Percentiles rank a stretch among this genome's conserved stretches.
These are phyloP conservation scores for Ectemnius lituratus DNA, from an alignment of 2,888 invertebrate genomes.

Conservation along the genomic window DNA sequence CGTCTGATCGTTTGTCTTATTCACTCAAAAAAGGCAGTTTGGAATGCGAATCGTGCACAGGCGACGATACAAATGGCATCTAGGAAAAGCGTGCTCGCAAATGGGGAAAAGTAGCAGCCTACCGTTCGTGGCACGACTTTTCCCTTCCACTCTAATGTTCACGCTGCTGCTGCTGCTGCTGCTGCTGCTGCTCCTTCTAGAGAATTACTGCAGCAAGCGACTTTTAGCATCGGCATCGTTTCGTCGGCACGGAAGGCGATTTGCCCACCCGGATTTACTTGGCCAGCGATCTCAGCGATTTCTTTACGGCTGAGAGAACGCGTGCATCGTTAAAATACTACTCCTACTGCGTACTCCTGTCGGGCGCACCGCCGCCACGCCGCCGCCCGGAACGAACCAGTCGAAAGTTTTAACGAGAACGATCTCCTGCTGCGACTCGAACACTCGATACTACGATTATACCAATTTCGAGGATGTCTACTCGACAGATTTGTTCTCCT, in stretches of 20 bases:
- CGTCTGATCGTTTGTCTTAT: too few relatives aligned
- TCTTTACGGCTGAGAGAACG: not conserved
- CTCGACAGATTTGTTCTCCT: too few relatives aligned
- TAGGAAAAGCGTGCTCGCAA: conserved; percentile 37
- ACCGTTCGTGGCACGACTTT: conserved; percentile 59
- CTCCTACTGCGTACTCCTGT: not conserved
- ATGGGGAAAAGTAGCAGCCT: conserved; percentile 66
- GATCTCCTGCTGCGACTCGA: conserved; percentile 1
- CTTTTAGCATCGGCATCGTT: conserved; percentile 17
- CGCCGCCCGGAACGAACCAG: not conserved
- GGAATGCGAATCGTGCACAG: not conserved
- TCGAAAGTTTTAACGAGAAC: conserved; percentile 33
- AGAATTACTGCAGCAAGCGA: not conserved
- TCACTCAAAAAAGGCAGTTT: not conserved
- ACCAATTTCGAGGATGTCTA: too few relatives aligned
- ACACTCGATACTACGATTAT: too few relatives aligned
- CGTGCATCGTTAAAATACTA: conserved; percentile 31
- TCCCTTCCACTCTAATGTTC: conserved; percentile 49
- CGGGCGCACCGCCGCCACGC: not conserved
- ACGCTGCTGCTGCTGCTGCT: conserved; percentile 39
- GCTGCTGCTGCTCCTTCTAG: conserved; percentile 22
- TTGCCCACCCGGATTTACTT: conserved; percentile 18
- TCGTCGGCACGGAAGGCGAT: conserved; percentile 32
- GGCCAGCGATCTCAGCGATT: conserved; percentile 34
- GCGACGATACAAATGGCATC: conserved; percentile 28